These are phyloP conservation scores for Helicoverpa zea DNA, from an alignment of 1,140 invertebrate genomes.

Conservation along the genomic window DNA sequence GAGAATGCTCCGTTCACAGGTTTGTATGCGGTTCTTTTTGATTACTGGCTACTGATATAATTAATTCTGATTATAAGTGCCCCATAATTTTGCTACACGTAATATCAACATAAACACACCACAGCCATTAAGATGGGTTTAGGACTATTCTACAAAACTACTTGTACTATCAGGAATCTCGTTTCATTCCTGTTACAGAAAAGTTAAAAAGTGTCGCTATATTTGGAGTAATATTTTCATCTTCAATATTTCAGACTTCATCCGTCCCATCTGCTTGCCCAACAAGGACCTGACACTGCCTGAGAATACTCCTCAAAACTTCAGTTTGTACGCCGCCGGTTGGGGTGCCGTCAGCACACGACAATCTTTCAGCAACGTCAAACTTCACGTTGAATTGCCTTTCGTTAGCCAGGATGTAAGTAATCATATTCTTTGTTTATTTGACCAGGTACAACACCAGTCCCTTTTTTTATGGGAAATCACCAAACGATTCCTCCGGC, in stretches of 20 bases:
- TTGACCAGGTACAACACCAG: too few species aligned
- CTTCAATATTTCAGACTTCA: conserved; percentile 65
- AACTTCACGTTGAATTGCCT: conserved; percentile 67
- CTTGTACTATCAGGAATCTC: too few species aligned
- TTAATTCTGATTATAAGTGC: conserved; percentile 39
- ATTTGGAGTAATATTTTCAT: conserved; percentile 62
- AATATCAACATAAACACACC: too few species aligned
- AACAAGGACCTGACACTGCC: conserved; percentile 54
- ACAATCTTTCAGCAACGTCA: conserved; percentile 71
- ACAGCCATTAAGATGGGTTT: too few species aligned
- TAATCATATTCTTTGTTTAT: conserved; percentile 8
- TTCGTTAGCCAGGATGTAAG: conserved; percentile 55
- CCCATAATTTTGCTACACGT: too few species aligned
- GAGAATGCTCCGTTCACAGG: conserved; percentile 65
- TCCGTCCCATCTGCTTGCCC: conserved; percentile 73
- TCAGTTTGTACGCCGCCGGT: conserved; percentile 88
- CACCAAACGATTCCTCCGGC: too few species aligned
- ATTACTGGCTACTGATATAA: not conserved
- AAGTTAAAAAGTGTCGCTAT: too few species aligned
- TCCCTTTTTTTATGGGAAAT: too few species aligned
- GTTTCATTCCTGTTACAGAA: too few species aligned
- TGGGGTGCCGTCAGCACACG: conserved; percentile 88
- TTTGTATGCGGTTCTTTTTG: conserved; percentile 42
- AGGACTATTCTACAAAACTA: too few species aligned
- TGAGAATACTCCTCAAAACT: conserved; percentile 16